Evolutionary conservation across 1,140 invertebrate species (phyloP).

Genomic region (Halictus rubicundus): DNA sequence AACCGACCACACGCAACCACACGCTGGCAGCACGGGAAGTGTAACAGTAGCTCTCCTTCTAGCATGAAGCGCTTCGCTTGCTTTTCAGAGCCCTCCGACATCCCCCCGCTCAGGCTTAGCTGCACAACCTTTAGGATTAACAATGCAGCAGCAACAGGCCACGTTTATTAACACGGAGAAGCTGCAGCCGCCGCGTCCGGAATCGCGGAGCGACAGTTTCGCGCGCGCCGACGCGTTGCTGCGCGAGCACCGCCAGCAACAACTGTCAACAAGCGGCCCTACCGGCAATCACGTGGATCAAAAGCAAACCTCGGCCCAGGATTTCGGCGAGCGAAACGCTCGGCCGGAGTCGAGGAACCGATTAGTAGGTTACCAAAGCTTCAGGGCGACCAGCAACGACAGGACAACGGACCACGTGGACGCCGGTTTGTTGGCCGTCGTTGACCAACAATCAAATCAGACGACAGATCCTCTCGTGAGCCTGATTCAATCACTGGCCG

Average conservation of each 20-base stretch:
- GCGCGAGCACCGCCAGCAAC: conserved; percentile 65
- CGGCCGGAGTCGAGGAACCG: conserved; percentile 63
- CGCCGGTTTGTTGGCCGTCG: conserved; percentile 78
- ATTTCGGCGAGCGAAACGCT: conserved; percentile 42
- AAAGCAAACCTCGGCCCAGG: conserved; percentile 32
- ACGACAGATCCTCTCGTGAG: conserved; percentile 74
- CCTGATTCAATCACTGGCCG: conserved; percentile 78
- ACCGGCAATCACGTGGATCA: conserved; percentile 32
- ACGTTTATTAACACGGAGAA: conserved; percentile 41
- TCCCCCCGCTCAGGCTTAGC: conserved; percentile 69
- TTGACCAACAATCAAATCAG: conserved; percentile 70
- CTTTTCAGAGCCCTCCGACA: conserved; percentile 77
- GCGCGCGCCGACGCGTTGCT: conserved; percentile 70
- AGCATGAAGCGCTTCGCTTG: conserved; percentile 74
- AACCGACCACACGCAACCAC: neutral
- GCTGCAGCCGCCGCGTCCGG: conserved; percentile 68
- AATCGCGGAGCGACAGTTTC: conserved; percentile 75
- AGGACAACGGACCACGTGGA: conserved; percentile 70
- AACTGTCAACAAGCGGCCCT: conserved; percentile 7
- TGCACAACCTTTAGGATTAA: conserved; percentile 67
- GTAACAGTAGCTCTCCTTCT: conserved; percentile 46
- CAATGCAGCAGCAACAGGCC: conserved; percentile 51
- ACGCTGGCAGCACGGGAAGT: conserved; percentile 47
- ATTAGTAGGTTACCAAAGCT: conserved; percentile 60
- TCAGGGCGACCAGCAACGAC: conserved; percentile 56